Conservation (phyloP, 1,140 invertebrate species). For the Stegodyphus mimosarum region DNA sequence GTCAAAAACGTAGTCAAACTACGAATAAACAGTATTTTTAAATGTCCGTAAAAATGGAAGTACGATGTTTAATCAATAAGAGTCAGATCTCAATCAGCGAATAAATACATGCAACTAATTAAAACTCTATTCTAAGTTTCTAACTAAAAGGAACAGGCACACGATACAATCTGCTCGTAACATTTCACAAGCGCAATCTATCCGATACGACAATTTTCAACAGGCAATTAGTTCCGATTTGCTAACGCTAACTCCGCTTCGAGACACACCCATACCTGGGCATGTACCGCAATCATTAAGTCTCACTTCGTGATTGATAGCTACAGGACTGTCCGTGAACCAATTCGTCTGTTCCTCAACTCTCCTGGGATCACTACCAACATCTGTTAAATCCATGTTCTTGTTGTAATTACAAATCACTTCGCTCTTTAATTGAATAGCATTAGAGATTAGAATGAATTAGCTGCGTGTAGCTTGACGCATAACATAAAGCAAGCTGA, state of each 20-base stretch:
- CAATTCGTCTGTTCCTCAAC: slow-evolving; percentile 4
- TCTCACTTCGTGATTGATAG: slow-evolving; percentile 22
- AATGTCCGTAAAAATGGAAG: too few species aligned
- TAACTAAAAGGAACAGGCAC: too few species aligned
- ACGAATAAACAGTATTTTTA: too few species aligned
- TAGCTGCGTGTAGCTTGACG: not conserved
- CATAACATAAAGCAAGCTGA: too few species aligned
- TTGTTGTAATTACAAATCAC: slow-evolving; percentile 51
- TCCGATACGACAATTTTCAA: slow-evolving; percentile 21
- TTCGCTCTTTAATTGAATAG: slow-evolving; percentile 49
- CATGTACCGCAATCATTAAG: slow-evolving; percentile 33
- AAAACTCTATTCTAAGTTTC: too few species aligned
- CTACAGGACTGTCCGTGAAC: slow-evolving; percentile 11
- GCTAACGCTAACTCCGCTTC: not conserved
- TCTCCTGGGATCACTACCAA: slow-evolving; percentile 52
- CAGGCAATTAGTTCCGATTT: slow-evolving; percentile 22
- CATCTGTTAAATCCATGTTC: slow-evolving; percentile 52
- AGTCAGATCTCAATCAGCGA: too few species aligned
- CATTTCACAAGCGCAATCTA: not conserved
- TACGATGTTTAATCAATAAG: too few species aligned
- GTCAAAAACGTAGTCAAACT: too few species aligned
- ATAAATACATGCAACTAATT: too few species aligned
- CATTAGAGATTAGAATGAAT: slow-evolving; percentile 20
- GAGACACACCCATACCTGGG: slow-evolving; percentile 48
- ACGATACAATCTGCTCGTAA: too few species aligned